phyloP scores from a whole-genome alignment of 2,113 vertebrate species.

The Amblyornis subalaris region DNA sequence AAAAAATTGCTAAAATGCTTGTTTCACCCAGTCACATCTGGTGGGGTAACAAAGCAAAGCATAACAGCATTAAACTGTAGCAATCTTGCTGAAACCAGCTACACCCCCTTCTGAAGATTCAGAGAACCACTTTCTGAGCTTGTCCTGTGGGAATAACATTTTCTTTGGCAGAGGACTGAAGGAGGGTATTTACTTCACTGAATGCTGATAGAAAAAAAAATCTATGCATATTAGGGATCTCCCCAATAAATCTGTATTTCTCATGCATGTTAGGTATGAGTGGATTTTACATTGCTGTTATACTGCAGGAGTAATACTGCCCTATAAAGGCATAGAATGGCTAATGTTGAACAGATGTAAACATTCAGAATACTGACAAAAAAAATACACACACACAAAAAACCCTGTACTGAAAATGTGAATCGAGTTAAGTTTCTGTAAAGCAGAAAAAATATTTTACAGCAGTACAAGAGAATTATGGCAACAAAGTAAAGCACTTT shows the following conservation, averaged over 20 bases:
- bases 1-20: slow-evolving; percentile 65
- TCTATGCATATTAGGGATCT: slow-evolving; percentile 55
- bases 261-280: slow-evolving; percentile 63
- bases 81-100: slow-evolving; percentile 65
- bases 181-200: slow-evolving; percentile 71
- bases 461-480: slow-evolving; percentile 78
- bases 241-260: slow-evolving; percentile 48
- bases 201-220: slow-evolving; percentile 62
- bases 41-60: slow-evolving; percentile 71
- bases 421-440: slow-evolving; percentile 59
- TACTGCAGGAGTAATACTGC: slow-evolving; percentile 71
- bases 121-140: slow-evolving; percentile 71
- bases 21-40: slow-evolving; percentile 66
- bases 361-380: slow-evolving; percentile 81
- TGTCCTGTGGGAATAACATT: slow-evolving; percentile 73
- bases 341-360: slow-evolving; percentile 81
- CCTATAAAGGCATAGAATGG: slow-evolving; percentile 77
- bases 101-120: slow-evolving; percentile 73
- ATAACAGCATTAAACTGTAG: slow-evolving; percentile 65
- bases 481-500: slow-evolving; percentile 81
- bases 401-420: slow-evolving; percentile 67
- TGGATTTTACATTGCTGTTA: slow-evolving; percentile 75
- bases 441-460: slow-evolving; percentile 73
- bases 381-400: slow-evolving; percentile 35
- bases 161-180: slow-evolving; percentile 85